Evolutionary conservation across 2,888 invertebrate genomes (phyloP), one percentile per base, ranked within the genome.

Genomic region (Xylocampa areola): DNA sequence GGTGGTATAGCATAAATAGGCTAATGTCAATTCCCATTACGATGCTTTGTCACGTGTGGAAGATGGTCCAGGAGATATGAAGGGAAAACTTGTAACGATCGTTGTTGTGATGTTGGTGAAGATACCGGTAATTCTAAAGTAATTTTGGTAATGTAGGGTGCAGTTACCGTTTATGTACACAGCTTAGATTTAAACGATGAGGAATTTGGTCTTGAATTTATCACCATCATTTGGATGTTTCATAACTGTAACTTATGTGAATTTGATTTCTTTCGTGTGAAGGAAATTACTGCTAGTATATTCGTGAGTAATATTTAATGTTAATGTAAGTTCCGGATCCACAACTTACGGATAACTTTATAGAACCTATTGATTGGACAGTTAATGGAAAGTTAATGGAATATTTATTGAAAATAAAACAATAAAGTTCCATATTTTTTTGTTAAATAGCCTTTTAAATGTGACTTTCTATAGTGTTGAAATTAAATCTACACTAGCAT

Each of bases 1-100:
- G 81, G 72, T 72, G 58, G 61, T 75, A 75, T 76, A 80, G 79
- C 76, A 79, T 81, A 84, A 88, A 91, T 90, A 87, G 91, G 89
- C 86, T 92, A 91, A 91, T 90, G 89, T 86, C 84, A 82, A 83
- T 81, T 79, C 82, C 82, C 86, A 90, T 92, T 91, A 92, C 78
- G 76, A 78, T 86, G 87, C 81, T 86, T 84, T 89, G 90, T 91
- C 89, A 91, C 92, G 91, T 91, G 83, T 80, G 76, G 80, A 81
- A 84, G 90, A 88, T 87, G 81, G 62, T 80, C 71, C 49, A 70
- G 77, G 80, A 74, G 76, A 80, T 79, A 80, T 43, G 63, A 65
- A 74, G 62, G 74, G 68, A 61, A 62, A 76, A 61, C 37, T 59
- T 68, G 45, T 70, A 73, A 76, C 59, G 54, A 75, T 70, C 32